phyloP scores from a whole-genome alignment of 2,888 invertebrate genomes.

The Stomorhina lunata region DNA sequence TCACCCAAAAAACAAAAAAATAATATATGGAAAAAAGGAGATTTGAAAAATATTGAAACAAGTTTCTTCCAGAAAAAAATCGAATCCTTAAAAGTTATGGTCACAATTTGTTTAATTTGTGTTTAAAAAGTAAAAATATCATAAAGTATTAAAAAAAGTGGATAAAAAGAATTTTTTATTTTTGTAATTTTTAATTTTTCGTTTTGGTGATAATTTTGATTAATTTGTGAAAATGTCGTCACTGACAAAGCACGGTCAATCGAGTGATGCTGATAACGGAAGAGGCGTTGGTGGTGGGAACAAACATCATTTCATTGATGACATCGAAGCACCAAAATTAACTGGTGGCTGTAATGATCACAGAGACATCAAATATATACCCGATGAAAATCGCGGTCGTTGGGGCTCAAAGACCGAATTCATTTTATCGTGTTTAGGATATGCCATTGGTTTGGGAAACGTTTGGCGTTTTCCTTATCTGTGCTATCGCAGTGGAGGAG shows the following conservation, averaged over 20 bases:
- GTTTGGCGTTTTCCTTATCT: conserved; percentile 93
- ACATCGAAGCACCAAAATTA: neutral
- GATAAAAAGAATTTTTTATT: neutral
- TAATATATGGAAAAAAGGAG: neutral
- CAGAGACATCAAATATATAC: conserved; percentile 49
- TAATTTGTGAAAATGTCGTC: conserved; percentile 19
- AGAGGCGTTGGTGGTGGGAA: neutral
- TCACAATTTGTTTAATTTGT: too few species aligned
- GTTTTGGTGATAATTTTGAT: neutral
- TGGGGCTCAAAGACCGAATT: conserved; percentile 90
- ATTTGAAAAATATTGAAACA: neutral
- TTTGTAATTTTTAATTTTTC: neutral
- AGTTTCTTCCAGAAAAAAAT: neutral
- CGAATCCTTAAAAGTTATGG: neutral
- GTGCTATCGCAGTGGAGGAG: conserved; percentile 92
- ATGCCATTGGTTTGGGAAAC: conserved; percentile 92
- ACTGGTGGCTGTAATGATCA: neutral
- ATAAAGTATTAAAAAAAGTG: neutral
- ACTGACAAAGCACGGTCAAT: conserved; percentile 1
- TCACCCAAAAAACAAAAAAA: neutral
- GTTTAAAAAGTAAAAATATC: neutral
- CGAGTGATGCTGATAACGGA: neutral
- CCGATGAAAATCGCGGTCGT: conserved; percentile 81
- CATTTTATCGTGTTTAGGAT: conserved; percentile 89
- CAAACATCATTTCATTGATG: neutral